phyloP scores from a whole-genome alignment of 2,113 vertebrate genomes.

The Sciurus niger region DNA sequence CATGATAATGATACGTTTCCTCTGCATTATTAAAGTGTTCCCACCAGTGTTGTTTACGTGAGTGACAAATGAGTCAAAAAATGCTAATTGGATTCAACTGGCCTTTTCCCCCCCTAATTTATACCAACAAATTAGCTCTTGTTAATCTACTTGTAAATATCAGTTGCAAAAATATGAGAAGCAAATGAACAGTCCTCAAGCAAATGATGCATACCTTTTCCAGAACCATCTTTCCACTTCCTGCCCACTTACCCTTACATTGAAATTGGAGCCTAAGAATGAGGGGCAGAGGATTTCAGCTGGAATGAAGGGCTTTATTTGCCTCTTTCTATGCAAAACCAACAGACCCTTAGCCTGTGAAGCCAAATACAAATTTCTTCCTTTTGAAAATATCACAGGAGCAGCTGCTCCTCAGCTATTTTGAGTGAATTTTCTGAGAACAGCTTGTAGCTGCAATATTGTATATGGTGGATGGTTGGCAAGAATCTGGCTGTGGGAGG shows the following conservation, averaged over 20 bases:
- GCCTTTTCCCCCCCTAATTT: background rate
- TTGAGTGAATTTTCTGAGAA: conserved; percentile 82
- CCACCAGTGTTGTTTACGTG: conserved; percentile 29
- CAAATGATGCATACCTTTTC: conserved; percentile 16
- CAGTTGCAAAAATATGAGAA: conserved; percentile 66
- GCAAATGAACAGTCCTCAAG: conserved; percentile 68
- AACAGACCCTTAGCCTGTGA: conserved; percentile 56
- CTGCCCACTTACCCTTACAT: background rate
- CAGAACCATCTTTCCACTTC: conserved; percentile 29
- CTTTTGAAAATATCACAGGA: conserved; percentile 84
- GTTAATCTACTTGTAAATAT: conserved; percentile 67
- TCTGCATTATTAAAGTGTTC: conserved; percentile 37
- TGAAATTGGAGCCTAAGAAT: background rate
- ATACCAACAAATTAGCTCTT: conserved; percentile 70
- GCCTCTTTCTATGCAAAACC: conserved; percentile 69
- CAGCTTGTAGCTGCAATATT: conserved; percentile 80
- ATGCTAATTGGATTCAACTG: conserved; percentile 69
- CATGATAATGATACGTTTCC: conserved; percentile 44
- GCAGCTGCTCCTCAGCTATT: conserved; percentile 83
- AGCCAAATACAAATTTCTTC: conserved; percentile 74
- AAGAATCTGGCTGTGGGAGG: conserved; percentile 66
- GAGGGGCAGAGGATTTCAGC: conserved; percentile 37
- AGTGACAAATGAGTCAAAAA: conserved; percentile 73
- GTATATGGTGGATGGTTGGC: conserved; percentile 77
- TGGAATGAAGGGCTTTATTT: conserved; percentile 45